Evolutionary conservation across 1,140 invertebrate species (phyloP), one percentile per base, ranked within the genome.

Genomic region (Trachelipus rathkii): DNA sequence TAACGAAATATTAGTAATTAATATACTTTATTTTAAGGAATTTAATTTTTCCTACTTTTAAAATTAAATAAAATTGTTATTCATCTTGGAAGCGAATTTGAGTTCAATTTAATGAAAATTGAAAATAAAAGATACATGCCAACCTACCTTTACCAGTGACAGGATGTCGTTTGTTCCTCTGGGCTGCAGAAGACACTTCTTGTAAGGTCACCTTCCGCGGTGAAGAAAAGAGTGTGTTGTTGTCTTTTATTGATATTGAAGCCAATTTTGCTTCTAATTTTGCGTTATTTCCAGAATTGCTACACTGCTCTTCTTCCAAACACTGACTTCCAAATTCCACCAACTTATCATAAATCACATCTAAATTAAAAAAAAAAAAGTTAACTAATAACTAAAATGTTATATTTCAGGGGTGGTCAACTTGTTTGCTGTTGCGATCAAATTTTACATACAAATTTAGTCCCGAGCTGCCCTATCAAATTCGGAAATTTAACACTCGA

Each of bases 141-240:
- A 23, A 46, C 46, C 78, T 84, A 89, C 89, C 88, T 88, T 89
- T 90, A 15, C 89, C 89, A 46, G 89, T 90, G 44, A 86, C 86
- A 43, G 88, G 89, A 85, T 90, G 88, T 81, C 88, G 84, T 0
- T 84, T 83, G 72, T 88, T n/a, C 81, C 84, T 60, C 8, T 13
- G 50, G 1, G 50, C 50, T 33, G 33, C 33, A 33, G 33, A 33
- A 60, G 50, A 15, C 50, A 60, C 50, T n/a, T n/a, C n/a, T 13
- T 13, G 50, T 60, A 60, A 60, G 19, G 50, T 60, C 11, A 60
- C 50, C 19, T 60, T 60, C 50, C 50, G 11, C 19, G 50, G 19
- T 19, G 50, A 60, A 60, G 50, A 60, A 19, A 60, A 60, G 50
- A 60, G 50, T 3, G 33, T 33, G 19, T 60, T n/a, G n/a, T n/a